Percentiles rank a stretch among this genome's conserved stretches.
Evolutionary conservation across 2,113 vertebrate genomes (phyloP).

Genomic region (Toxotes chatareus): DNA sequence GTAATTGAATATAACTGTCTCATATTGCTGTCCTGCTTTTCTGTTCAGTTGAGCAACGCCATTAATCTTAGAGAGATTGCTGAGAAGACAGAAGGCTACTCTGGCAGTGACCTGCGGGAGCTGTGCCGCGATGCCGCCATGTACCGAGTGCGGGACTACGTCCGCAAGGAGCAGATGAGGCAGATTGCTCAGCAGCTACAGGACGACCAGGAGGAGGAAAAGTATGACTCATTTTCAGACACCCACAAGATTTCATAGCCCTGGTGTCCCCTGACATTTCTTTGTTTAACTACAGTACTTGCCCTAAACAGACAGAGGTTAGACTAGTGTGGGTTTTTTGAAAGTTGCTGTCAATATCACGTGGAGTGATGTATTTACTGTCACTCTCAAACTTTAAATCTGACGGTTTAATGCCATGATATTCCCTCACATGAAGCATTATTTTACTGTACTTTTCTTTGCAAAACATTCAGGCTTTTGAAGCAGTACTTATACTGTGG

Average conservation of each 20-base stretch:
- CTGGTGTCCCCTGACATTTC: conserved; percentile 5
- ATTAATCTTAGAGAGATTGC: conserved; percentile 86
- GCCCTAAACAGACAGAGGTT: conserved; percentile 11
- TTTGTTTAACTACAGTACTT: conserved; percentile 12
- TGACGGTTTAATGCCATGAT: not conserved
- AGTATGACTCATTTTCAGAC: conserved; percentile 65
- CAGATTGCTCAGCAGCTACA: conserved; percentile 83
- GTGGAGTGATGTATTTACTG: not conserved
- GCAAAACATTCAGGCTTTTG: not conserved
- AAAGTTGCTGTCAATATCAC: conserved; percentile 1
- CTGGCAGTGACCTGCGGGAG: conserved; percentile 86
- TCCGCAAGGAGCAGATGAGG: conserved; percentile 87
- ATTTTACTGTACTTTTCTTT: not conserved
- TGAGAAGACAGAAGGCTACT: conserved; percentile 82
- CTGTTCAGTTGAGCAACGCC: conserved; percentile 82
- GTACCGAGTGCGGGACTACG: conserved; percentile 85
- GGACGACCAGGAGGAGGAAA: conserved; percentile 76
- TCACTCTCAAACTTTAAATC: not conserved
- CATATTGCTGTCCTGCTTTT: conserved; percentile 1
- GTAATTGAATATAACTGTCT: not conserved
- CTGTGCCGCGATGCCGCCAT: conserved; percentile 85
- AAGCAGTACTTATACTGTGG: not conserved
- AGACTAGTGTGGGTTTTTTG: conserved; percentile 15
- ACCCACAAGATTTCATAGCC: conserved; percentile 38
- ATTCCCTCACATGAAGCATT: not conserved